A percentile compares a stretch with the other conserved stretches of the same genome.
Conservation (phyloP, 23 tunicate genomes). For the Corella eumyota region DNA sequence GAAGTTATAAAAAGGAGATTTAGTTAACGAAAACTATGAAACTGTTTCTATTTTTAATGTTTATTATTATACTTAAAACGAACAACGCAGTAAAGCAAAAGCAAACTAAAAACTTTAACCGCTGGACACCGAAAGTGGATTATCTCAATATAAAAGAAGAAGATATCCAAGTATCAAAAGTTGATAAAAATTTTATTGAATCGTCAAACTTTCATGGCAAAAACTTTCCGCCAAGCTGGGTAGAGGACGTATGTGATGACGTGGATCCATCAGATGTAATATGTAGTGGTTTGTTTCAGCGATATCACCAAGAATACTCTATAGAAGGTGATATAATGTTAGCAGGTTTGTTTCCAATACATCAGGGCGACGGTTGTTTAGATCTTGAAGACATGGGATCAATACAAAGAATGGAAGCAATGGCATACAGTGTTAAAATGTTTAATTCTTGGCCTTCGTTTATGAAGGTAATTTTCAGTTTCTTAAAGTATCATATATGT, state of each 20-base stretch:
- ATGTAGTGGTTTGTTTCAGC: constrained; percentile 4
- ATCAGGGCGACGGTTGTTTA: constrained; percentile 1
- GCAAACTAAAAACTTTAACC: too few species aligned
- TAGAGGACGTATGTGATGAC: background rate
- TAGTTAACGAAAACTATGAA: too few species aligned
- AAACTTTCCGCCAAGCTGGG: constrained; percentile 4
- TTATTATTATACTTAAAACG: too few species aligned
- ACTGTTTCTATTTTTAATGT: too few species aligned
- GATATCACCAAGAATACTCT: constrained; percentile 18
- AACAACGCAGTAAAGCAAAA: too few species aligned
- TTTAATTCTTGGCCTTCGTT: constrained; percentile 10
- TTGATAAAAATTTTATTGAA: too few species aligned
- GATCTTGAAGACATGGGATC: constrained; percentile 27
- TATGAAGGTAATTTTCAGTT: constrained; percentile 6
- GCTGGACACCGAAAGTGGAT: too few species aligned
- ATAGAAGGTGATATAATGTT: constrained; percentile 16
- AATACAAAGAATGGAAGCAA: constrained; percentile 19
- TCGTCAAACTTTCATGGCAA: too few species aligned
- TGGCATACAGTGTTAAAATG: constrained; percentile 15
- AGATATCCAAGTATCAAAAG: too few species aligned
- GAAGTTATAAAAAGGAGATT: too few species aligned
- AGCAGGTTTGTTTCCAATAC: constrained; percentile 24
- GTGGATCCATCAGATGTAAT: constrained; percentile 3
- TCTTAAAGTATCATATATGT: too few species aligned
- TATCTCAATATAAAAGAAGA: too few species aligned